A percentile compares a stretch with the other conserved stretches of the same genome.
These are phyloP conservation scores for Lordiphosa mommai DNA, from an alignment of 1,140 invertebrate genomes.

Conservation along the genomic window DNA sequence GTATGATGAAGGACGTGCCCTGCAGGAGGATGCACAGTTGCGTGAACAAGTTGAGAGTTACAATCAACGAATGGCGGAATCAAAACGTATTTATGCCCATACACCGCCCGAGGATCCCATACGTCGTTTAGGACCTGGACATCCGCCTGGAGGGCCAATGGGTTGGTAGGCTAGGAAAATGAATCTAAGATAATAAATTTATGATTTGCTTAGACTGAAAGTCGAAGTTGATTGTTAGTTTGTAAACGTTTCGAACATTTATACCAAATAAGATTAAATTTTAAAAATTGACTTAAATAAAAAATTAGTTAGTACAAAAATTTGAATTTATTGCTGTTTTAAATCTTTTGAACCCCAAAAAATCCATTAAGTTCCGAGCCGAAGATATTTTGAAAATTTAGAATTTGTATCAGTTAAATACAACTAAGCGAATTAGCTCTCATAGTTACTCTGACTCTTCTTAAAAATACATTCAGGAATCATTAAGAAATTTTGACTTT, in stretches of 20 bases:
- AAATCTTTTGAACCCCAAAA: too few species aligned
- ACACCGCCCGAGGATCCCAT: constrained; percentile 52
- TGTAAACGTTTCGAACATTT: not conserved
- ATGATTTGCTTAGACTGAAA: not conserved
- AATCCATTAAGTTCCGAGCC: too few species aligned
- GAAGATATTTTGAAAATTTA: too few species aligned
- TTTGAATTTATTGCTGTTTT: too few species aligned
- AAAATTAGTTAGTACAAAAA: not conserved
- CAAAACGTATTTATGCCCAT: constrained; percentile 45
- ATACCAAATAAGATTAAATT: not conserved
- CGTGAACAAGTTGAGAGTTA: constrained; percentile 94
- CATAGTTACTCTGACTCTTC: too few species aligned
- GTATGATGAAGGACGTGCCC: constrained; percentile 91
- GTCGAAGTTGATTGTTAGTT: not conserved
- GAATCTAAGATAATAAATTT: too few species aligned
- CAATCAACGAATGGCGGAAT: constrained; percentile 81
- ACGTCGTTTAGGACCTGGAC: constrained; percentile 19
- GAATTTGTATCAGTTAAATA: too few species aligned
- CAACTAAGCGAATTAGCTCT: too few species aligned
- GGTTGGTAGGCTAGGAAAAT: constrained; percentile 48
- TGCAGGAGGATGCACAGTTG: constrained; percentile 90
- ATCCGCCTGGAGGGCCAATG: constrained; percentile 26
- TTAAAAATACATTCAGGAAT: too few species aligned
- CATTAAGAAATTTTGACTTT: too few species aligned
- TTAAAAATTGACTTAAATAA: not conserved